Conservation (phyloP, 2,113 vertebrate genomes). For the Cisticola juncidis region DNA sequence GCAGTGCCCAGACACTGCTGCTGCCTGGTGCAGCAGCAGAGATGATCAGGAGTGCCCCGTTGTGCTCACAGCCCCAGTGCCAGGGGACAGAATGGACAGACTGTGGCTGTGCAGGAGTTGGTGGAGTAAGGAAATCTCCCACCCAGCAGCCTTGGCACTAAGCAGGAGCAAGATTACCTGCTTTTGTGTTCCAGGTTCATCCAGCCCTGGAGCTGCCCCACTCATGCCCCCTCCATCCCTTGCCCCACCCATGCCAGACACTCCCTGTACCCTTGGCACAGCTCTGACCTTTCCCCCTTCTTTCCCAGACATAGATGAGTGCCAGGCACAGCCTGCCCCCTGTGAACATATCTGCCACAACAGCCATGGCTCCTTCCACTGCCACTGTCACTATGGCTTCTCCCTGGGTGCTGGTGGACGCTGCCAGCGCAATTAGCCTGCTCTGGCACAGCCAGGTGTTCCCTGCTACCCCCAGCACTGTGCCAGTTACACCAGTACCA, state of each 20-base stretch:
- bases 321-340: background rate
- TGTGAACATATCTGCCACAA: slow-evolving; percentile 58
- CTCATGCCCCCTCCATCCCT: background rate
- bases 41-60: background rate
- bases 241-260: background rate
- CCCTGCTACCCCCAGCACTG: rapidly evolving
- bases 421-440: background rate
- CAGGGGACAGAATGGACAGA: background rate
- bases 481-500: rapidly evolving
- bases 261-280: background rate
- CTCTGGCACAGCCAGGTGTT: background rate
- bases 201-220: background rate
- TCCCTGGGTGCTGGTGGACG: background rate
- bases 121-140: background rate
- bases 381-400: slow-evolving; percentile 22
- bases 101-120: background rate
- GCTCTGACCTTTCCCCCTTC: background rate
- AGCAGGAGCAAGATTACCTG: background rate
- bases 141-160: background rate
- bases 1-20: background rate
- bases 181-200: background rate
- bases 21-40: background rate
- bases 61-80: background rate
- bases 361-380: slow-evolving; percentile 41
- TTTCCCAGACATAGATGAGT: slow-evolving; percentile 51